These are phyloP conservation scores for Oscheius sp. DNA, from an alignment of 2,888 invertebrate genomes.

Conservation along the genomic window DNA sequence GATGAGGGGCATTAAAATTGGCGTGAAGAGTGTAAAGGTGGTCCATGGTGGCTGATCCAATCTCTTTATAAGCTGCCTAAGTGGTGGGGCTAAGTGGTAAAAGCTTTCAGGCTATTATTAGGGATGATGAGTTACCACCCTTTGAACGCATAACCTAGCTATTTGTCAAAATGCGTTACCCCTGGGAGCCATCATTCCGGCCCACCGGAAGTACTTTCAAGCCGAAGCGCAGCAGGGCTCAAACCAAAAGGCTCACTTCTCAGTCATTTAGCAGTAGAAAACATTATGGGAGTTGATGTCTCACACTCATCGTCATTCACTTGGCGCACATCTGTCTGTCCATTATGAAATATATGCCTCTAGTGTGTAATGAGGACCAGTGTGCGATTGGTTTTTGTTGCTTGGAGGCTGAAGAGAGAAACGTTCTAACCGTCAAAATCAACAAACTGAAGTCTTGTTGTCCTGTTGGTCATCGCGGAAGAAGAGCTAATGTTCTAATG, in stretches of 20 bases:
- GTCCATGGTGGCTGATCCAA: background rate
- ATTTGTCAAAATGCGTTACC: background rate
- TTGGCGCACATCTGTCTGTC: slow-evolving; percentile 24
- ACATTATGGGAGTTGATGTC: slow-evolving; percentile 11
- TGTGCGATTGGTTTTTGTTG: slow-evolving; percentile 24
- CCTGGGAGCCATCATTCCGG: background rate
- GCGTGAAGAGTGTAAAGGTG: background rate
- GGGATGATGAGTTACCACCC: background rate
- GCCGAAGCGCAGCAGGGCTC: background rate
- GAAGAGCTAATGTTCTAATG: background rate
- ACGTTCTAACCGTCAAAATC: background rate
- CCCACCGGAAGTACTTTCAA: background rate
- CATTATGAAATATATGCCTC: slow-evolving; percentile 30
- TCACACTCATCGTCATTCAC: slow-evolving; percentile 24
- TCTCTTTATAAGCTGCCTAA: background rate
- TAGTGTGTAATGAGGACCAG: slow-evolving; percentile 27
- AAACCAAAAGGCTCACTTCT: too few species aligned
- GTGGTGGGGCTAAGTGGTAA: background rate
- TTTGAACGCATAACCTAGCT: background rate
- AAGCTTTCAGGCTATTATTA: background rate
- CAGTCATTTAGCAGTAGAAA: too few species aligned
- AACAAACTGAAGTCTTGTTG: background rate
- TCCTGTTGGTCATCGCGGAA: background rate
- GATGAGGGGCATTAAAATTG: background rate
- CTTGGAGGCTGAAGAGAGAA: slow-evolving; percentile 5